phyloP scores from a whole-genome alignment of 2,888 invertebrate genomes.

The Machimus rusticus region DNA sequence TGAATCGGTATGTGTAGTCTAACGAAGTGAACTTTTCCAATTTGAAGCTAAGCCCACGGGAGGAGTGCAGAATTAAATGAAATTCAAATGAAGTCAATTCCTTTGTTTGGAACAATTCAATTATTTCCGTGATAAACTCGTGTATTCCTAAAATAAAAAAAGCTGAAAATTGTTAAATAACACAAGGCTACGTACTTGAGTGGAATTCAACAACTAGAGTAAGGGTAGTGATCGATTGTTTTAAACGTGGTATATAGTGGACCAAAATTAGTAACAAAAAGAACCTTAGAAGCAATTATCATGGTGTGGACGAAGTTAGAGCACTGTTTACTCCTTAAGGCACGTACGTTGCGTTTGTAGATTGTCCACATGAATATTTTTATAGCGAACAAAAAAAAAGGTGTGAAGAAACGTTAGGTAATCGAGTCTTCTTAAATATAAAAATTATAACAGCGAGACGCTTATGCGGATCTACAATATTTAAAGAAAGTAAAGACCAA shows the following conservation, averaged over 20 bases:
- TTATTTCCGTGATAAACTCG: neutral
- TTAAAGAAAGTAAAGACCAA: neutral
- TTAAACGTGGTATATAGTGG: slow-evolving; percentile 31
- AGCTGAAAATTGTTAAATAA: neutral
- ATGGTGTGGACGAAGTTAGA: neutral
- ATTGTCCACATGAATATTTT: neutral
- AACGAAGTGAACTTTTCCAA: neutral
- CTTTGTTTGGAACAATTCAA: neutral
- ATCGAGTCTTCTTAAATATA: neutral
- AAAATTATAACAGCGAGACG: neutral
- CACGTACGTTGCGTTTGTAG: neutral
- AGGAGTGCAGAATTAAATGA: neutral
- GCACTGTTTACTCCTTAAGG: neutral
- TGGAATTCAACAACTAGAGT: neutral
- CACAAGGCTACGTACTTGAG: neutral
- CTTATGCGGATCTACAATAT: neutral
- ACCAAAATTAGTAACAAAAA: slow-evolving; percentile 22
- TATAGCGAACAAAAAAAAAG: neutral
- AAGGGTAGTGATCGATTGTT: slow-evolving; percentile 11
- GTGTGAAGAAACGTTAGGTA: neutral
- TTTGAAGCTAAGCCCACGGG: neutral
- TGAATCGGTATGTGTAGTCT: neutral
- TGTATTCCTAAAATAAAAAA: neutral
- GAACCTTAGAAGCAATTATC: neutral
- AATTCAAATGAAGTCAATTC: neutral